phyloP scores from a whole-genome alignment of 2,888 invertebrate genomes.

The Tribolium freemani region DNA sequence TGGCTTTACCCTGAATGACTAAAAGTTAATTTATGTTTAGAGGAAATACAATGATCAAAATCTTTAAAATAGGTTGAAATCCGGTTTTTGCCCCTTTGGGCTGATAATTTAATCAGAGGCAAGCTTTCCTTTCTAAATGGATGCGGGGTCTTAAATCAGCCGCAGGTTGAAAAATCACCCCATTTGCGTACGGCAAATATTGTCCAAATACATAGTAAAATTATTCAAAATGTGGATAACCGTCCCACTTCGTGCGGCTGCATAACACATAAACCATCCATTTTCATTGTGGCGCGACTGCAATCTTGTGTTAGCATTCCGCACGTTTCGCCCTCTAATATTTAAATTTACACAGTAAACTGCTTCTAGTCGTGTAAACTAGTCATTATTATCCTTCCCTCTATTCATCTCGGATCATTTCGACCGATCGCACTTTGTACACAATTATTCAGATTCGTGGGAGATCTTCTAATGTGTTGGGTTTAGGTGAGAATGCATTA shows the following conservation, averaged over 20 bases:
- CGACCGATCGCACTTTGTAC: too few relatives aligned
- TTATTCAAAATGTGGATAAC: slow-evolving; percentile 27
- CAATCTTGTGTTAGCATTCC: slow-evolving; percentile 34
- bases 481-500: slow-evolving; percentile 26
- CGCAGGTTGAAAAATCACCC: not conserved
- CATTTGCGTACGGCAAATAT: slow-evolving; percentile 8
- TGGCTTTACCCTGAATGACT: too few relatives aligned
- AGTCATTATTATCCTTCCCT: not conserved
- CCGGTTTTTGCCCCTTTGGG: too few relatives aligned
- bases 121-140: too few relatives aligned
- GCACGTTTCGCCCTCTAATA: slow-evolving; percentile 22
- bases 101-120: too few relatives aligned
- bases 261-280: slow-evolving; percentile 30
- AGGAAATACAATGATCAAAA: too few relatives aligned
- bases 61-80: too few relatives aligned
- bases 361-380: slow-evolving; percentile 6
- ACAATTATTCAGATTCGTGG: slow-evolving; percentile 19
- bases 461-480: slow-evolving; percentile 19
- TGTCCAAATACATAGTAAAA: slow-evolving; percentile 1
- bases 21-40: too few relatives aligned
- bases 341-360: slow-evolving; percentile 22
- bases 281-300: slow-evolving; percentile 26
- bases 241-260: slow-evolving; percentile 23
- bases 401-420: not conserved
- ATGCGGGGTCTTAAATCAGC: too few relatives aligned